Evolutionary conservation across 2,888 invertebrate genomes (phyloP).

Genomic region (Agelastica alni): DNA sequence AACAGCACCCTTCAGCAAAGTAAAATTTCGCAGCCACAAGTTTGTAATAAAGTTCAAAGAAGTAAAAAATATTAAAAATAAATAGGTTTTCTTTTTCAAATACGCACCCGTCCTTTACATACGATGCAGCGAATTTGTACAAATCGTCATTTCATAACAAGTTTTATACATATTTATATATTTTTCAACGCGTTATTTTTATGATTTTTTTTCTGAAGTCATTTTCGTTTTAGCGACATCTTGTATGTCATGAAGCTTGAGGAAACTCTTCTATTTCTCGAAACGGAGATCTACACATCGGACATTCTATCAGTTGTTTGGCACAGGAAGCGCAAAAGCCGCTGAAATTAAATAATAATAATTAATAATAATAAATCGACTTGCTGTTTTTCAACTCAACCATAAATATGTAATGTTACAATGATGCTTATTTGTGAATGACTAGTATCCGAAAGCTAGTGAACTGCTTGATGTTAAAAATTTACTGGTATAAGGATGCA

Average conservation of each 20-base stretch:
- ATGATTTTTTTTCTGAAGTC: too few species aligned
- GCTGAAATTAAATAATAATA: slow-evolving; percentile 59
- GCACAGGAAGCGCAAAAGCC: slow-evolving; percentile 85
- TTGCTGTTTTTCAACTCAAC: too few species aligned
- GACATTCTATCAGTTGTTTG: slow-evolving; percentile 79
- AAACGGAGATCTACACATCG: slow-evolving; percentile 80
- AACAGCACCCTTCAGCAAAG: too few species aligned
- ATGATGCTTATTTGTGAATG: too few species aligned
- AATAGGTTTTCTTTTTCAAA: slow-evolving; percentile 32
- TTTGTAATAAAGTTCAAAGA: slow-evolving; percentile 23
- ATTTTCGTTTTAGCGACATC: slow-evolving; percentile 26
- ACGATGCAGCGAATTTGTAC: slow-evolving; percentile 39
- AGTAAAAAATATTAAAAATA: slow-evolving; percentile 31
- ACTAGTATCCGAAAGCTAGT: too few species aligned
- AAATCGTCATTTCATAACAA: slow-evolving; percentile 32
- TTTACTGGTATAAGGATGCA: too few species aligned
- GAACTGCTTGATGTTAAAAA: too few species aligned
- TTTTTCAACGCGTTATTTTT: too few species aligned
- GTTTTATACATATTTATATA: slow-evolving; percentile 10
- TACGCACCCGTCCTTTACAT: slow-evolving; percentile 36
- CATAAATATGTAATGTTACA: too few species aligned
- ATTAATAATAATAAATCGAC: too few species aligned
- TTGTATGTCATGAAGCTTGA: slow-evolving; percentile 53
- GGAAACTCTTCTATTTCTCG: slow-evolving; percentile 58
- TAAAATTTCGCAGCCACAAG: slow-evolving; percentile 17